Conservation (phyloP, 2,113 vertebrate species). For the Chamaetylas fuelleborni region DNA sequence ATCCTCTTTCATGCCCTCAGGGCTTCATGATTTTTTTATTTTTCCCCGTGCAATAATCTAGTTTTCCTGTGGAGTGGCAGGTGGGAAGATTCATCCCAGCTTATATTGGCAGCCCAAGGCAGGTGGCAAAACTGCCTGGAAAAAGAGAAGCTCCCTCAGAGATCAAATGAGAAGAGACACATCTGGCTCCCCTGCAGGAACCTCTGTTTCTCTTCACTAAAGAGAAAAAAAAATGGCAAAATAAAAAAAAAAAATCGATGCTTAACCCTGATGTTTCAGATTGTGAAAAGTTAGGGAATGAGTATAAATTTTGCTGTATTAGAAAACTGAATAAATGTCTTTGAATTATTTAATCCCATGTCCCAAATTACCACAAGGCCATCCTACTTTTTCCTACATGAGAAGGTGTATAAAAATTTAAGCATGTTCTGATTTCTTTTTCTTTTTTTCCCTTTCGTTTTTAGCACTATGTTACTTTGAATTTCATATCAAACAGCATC, state of each 20-base stretch:
- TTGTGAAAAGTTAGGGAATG: background rate
- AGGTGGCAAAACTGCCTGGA: background rate
- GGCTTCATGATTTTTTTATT: background rate
- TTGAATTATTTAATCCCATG: background rate
- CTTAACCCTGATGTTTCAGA: background rate
- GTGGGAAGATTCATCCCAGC: background rate
- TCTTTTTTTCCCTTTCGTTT: background rate
- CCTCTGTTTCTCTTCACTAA: background rate
- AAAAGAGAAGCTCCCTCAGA: background rate
- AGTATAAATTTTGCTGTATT: background rate
- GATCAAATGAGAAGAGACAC: background rate
- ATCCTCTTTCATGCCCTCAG: background rate
- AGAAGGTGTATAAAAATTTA: background rate
- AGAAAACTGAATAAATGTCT: background rate
- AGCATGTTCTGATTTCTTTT: background rate
- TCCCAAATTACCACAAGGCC: background rate
- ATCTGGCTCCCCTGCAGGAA: background rate
- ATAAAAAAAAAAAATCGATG: rapidly evolving
- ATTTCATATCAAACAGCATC: background rate
- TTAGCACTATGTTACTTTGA: background rate
- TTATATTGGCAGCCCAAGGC: background rate
- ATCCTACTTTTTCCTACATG: background rate
- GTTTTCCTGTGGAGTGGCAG: background rate
- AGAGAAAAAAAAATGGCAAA: background rate
- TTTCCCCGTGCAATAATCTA: background rate